Evolutionary conservation across 2,797 vertebrate genomes (phyloP), one percentile per base, ranked within the genome.

Genomic region (Esox lucius): DNA sequence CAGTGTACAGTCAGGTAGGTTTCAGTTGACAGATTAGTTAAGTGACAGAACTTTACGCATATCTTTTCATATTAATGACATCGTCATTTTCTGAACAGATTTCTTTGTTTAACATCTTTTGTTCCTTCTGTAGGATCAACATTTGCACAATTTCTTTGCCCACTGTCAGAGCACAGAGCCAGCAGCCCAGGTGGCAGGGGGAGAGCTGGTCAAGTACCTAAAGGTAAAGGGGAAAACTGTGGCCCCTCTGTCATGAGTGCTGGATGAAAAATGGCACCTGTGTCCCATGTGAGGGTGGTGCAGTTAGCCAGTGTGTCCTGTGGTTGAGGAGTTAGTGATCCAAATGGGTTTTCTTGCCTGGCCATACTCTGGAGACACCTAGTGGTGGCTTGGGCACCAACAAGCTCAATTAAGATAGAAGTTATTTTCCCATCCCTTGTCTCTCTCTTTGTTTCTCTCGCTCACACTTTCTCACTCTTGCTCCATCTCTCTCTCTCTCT

Each of bases 111-210:
- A 11, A 8, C 39, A 9, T 78, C 19, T 82, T 4, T 80, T 81
- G 70, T 78, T 64, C 15, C 62, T 31, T 71, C 73, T 68, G 49
- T 78, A 99, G 97, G 98, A 99, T 86, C 97, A 98, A 80, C 98
- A 99, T 83, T 92, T 99, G 85, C 95, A 98, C 90, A 99, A 99
- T 87, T 99, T 99, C 89, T 99, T 99, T 89, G 94, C 98, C 75
- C 97, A 98, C 89, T 98, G 95, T 90, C 95, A 98, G 82, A 95
- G 90, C 91, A 95, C 96, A 12, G 94, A 97, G 78, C 92, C 90
- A 1, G 95, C 94, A 80, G 95, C 62, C 28, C 62, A 94, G 72
- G 81, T 95, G 95, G 56, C 90, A 93, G 71, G 97, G 96, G 83
- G 95, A 90, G n/a, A 96, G 80, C 95, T 99, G 84, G 95, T 99